Evolutionary conservation across 2,113 vertebrate genomes (phyloP), one percentile per base, ranked within the genome.

Genomic region (Thomomys bottae): DNA sequence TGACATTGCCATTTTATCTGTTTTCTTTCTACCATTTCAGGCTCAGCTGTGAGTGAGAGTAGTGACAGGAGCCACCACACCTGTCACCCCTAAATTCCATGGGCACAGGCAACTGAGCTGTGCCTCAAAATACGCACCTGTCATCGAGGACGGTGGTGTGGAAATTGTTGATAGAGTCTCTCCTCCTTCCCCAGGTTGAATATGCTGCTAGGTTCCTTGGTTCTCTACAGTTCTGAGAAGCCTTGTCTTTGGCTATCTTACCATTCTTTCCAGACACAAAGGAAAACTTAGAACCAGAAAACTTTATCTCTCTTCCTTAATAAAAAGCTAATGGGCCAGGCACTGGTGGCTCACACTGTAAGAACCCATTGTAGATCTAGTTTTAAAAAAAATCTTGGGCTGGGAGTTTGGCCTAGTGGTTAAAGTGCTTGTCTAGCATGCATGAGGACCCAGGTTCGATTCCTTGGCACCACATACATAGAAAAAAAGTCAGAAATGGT

Each of bases 131-230:
- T 6, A 57, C 49, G 15, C 26, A 59, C 42, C 18, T 36, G 9
- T 38, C 4, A 28, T 3, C 28, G 6, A 10, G 8, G 30, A 11
- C 17, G 8, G 6, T 3, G 6, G 38, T 15, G 24, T 2, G 7
- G 18, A 61, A 23, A 10, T 36, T 38, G 64, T 38, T 12, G 63
- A 59, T 45, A n/a, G 38, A 42, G 5, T 30, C 63, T 21, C 24
- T 21, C 9, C 45, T 12, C 45, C 9, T 12, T 12, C 9, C 45
- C 45, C 45, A 49, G 45, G 45, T 1, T 8, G 14, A 12, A 12
- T 49, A 1, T 17, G 36, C 38, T 24, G 8, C 18, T 85, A 72
- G 4, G 5, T 2, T 32, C 10, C 21, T 10, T 38, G 54, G 15
- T 71, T 71, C 63, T 54, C 68, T 21, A 61, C 11, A 23, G 61